Conservation (phyloP, 1,140 invertebrate genomes). For the Brachionus plicatilis region DNA sequence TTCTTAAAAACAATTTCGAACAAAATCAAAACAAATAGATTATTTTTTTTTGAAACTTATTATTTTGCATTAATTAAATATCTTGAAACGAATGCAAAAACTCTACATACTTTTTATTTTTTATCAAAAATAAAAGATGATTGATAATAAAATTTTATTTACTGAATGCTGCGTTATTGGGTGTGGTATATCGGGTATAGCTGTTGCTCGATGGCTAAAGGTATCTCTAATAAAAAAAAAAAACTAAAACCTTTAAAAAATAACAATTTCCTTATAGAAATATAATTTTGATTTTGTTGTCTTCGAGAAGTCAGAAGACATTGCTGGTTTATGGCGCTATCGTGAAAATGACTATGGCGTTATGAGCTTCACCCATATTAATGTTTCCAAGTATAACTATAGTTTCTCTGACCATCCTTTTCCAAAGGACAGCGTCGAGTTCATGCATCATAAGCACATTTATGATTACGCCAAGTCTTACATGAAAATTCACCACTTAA, state of each 20-base stretch:
- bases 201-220: conserved; percentile 48
- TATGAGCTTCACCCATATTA: conserved; percentile 55
- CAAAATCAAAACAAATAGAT: conserved; percentile 7
- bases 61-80: neutral
- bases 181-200: conserved; percentile 52
- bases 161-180: conserved; percentile 50
- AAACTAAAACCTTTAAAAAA: neutral
- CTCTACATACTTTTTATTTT: neutral
- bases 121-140: neutral
- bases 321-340: conserved; percentile 52
- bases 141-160: neutral
- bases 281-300: conserved; percentile 44
- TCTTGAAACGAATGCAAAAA: neutral
- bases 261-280: neutral
- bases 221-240: conserved; percentile 42
- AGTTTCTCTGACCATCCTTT: conserved; percentile 53
- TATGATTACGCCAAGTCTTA: conserved; percentile 39
- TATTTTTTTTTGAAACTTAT: conserved; percentile 14
- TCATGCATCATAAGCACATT: conserved; percentile 30
- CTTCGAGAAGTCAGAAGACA: conserved; percentile 47
- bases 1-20: neutral
- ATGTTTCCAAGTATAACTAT: conserved; percentile 54
- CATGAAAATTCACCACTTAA: neutral
- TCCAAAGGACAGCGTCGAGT: conserved; percentile 45
- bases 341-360: conserved; percentile 52